Evolutionary conservation across 2,797 vertebrate species (phyloP).

Genomic region (Zenarchopterus dispar): DNA sequence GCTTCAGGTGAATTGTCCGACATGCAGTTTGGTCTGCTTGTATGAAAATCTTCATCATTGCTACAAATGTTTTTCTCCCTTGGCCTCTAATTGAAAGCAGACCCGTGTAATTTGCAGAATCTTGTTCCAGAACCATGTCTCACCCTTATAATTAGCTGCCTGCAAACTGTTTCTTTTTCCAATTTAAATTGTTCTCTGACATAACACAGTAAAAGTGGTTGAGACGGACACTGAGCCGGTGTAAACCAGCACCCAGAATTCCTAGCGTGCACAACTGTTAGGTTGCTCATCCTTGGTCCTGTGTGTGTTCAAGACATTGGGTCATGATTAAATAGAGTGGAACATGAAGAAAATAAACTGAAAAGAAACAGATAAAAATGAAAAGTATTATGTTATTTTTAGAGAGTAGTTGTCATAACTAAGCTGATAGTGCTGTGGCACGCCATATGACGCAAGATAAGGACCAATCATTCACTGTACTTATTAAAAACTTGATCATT

Average conservation of each 20-base stretch:
- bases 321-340: too few relatives aligned
- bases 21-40: constrained; percentile 15
- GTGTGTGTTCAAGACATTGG: too few relatives aligned
- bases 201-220: background rate
- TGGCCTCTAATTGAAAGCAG: constrained; percentile 6
- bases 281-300: background rate
- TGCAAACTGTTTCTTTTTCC: constrained; percentile 3
- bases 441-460: too few relatives aligned
- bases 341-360: too few relatives aligned
- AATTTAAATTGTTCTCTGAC: constrained; percentile 7
- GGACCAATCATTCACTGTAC: too few relatives aligned
- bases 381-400: too few relatives aligned
- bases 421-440: too few relatives aligned
- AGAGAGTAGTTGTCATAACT: too few relatives aligned
- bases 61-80: constrained; percentile 1
- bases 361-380: too few relatives aligned
- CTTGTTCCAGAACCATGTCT: background rate
- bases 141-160: constrained; percentile 6
- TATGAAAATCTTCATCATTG: background rate
- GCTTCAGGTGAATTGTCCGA: constrained; percentile 14
- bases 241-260: constrained; percentile 9
- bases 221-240: background rate
- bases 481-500: too few relatives aligned
- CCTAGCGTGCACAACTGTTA: background rate
- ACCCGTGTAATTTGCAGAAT: constrained; percentile 5